Base-by-base conservation (phyloP, 2,888 invertebrate genomes). In the Nomada lathburiana region DNA sequence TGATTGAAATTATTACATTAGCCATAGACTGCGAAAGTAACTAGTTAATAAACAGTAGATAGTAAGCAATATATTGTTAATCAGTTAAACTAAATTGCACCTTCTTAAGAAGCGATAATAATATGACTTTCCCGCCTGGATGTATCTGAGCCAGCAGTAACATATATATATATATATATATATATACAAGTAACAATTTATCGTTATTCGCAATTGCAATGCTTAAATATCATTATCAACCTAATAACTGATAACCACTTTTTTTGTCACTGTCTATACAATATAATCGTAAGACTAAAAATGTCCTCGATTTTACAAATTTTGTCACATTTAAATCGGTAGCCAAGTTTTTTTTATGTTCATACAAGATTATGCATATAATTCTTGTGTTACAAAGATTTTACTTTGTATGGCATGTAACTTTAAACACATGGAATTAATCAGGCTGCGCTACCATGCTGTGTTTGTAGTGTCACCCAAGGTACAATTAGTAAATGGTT, bases 361-460 rank as follows among this genome's bases (percentile, higher is more conserved):
- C 60, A 50, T 42, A 70, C 47, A 73, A 68, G 53, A 73, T 73
- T 69, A 36, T 68, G 29, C 23, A 44, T 59, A 18, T 53, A 18
- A 52, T 80, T 20, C 5, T 16, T 18, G 4, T 65, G 65, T 69
- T 62, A 9, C 10, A 53, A 47, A n/a, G 23, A 62, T 52, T 69
- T 76, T 16, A 64, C 23, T 26, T 53, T 29, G 60, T 57, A 79
- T 67, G 60, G 70, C 76, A 62, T 73, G 44, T 65, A 71, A 69
- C 59, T 26, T 53, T 60, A 63, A 79, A 79, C 23, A 60, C 50
- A 68, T 72, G 62, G 68, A 82, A 83, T 88, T 82, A 76, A 83
- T 83, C 82, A 86, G 89, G 88, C 77, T 87, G 89, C 89, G 90
- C 90, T 88, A 86, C 89, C 87, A 85, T 76, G 67, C 73, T 86